Evolutionary conservation across 2,888 invertebrate species (phyloP).

Genomic region (Rapana venosa): DNA sequence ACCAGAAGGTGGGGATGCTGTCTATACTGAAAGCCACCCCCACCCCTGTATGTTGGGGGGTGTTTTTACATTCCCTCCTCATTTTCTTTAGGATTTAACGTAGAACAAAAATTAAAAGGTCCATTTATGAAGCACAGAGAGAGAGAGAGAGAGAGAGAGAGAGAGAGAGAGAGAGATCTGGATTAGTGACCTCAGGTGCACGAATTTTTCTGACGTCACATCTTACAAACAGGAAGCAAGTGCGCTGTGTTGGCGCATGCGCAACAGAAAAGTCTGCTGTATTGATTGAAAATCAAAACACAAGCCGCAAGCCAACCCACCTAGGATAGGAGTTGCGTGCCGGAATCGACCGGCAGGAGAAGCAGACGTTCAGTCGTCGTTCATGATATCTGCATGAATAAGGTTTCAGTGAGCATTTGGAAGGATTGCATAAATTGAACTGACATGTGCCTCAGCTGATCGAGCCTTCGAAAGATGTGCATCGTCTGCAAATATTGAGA

Average conservation of each 20-base stretch:
- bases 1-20: too few species aligned
- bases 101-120: neutral
- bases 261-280: conserved; percentile 26
- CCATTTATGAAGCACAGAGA: neutral
- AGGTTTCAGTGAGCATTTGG: neutral
- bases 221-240: conserved; percentile 30
- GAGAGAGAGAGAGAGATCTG: neutral
- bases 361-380: neutral
- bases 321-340: neutral
- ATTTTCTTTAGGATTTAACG: neutral
- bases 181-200: neutral
- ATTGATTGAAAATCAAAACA: conserved; percentile 48
- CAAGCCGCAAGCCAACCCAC: conserved; percentile 33
- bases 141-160: neutral
- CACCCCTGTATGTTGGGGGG: too few species aligned
- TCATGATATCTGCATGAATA: neutral
- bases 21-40: too few species aligned
- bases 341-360: neutral
- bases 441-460: neutral
- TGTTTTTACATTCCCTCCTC: neutral
- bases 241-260: conserved; percentile 28
- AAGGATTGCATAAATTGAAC: conserved; percentile 19
- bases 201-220: neutral
- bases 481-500: neutral
- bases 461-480: neutral